These are phyloP conservation scores for Trematocara macrostoma DNA, from an alignment of 2,113 vertebrate genomes.

Conservation along the genomic window DNA sequence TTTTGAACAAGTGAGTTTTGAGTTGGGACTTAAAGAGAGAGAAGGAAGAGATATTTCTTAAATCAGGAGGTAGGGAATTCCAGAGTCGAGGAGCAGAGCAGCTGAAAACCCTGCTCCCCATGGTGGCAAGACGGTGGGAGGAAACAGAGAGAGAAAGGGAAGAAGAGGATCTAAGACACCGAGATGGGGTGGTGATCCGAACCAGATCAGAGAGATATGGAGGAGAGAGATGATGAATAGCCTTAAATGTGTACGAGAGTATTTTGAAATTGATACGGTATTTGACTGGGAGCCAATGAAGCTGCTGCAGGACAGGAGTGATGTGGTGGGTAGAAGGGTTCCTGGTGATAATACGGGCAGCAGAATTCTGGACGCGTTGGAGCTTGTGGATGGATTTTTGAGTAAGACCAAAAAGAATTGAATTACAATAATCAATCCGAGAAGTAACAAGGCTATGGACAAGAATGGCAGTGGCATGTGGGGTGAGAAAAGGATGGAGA, in stretches of 20 bases:
- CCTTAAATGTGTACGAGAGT: too few relatives aligned
- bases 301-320: too few relatives aligned
- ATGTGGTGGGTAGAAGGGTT: too few relatives aligned
- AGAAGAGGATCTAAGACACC: rapidly evolving
- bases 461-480: background rate
- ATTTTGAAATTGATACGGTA: too few relatives aligned
- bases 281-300: too few relatives aligned
- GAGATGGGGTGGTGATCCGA: background rate
- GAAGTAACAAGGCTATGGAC: too few relatives aligned
- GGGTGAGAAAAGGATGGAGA: background rate
- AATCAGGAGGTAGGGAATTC: background rate
- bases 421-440: too few relatives aligned
- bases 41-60: background rate
- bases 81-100: background rate
- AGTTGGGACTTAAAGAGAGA: background rate
- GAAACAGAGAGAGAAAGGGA: rapidly evolving
- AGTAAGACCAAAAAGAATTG: too few relatives aligned
- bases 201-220: background rate
- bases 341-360: too few relatives aligned
- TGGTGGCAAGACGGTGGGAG: background rate
- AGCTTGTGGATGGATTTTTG: too few relatives aligned
- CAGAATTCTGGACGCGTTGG: too few relatives aligned
- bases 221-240: background rate
- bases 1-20: background rate
- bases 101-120: background rate